These are phyloP conservation scores for Pelecanus crispus DNA, from an alignment of 2,113 vertebrate species.

Conservation along the genomic window DNA sequence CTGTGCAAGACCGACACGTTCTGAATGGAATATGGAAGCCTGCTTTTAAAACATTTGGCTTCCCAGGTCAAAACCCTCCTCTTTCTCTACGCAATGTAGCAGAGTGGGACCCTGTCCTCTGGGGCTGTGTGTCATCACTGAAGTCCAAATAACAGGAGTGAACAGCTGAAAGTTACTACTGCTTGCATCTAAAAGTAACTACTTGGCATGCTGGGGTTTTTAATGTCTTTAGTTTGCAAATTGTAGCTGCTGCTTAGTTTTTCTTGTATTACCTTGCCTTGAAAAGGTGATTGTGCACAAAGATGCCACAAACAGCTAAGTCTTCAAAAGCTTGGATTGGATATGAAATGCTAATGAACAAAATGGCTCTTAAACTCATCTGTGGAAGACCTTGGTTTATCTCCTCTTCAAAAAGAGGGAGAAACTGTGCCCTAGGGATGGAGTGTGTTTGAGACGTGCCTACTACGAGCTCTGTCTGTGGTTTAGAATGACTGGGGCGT, in stretches of 20 bases:
- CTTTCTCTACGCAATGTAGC: not conserved
- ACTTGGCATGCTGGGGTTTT: not conserved
- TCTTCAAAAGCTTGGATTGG: not conserved
- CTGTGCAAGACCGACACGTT: not conserved
- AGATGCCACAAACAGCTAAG: not conserved
- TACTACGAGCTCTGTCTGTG: not conserved
- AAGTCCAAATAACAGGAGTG: not conserved
- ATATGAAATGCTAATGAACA: not conserved
- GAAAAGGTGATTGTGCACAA: not conserved
- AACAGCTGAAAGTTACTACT: not conserved
- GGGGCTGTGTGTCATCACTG: not conserved
- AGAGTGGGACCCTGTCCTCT: not conserved
- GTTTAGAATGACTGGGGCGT: not conserved
- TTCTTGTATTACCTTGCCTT: not conserved
- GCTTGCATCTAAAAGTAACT: not conserved
- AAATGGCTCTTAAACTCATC: not conserved
- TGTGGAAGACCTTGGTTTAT: not conserved
- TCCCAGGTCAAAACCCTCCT: not conserved
- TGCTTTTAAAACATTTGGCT: not conserved
- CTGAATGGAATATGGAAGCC: not conserved
- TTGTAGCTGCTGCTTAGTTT: not conserved
- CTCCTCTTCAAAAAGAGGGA: not conserved
- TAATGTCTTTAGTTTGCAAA: not conserved
- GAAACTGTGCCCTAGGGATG: not conserved
- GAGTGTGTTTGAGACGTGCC: not conserved